Evolutionary conservation across 2,113 vertebrate species (phyloP).

Genomic region (Sander vitreus): DNA sequence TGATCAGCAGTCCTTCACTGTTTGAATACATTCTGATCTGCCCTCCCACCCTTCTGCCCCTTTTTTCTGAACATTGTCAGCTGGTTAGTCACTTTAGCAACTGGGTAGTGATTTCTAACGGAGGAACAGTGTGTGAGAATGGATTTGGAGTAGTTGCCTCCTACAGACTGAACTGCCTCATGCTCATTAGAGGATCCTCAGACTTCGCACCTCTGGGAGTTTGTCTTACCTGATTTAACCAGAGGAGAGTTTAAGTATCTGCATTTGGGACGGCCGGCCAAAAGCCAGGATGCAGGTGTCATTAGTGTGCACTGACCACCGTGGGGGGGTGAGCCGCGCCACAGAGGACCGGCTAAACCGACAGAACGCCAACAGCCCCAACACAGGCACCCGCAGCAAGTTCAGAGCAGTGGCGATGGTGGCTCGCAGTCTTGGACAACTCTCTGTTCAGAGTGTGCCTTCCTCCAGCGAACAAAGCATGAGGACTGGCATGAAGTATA

Average conservation of each 20-base stretch:
- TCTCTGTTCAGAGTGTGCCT: conserved; percentile 90
- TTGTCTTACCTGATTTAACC: conserved; percentile 4
- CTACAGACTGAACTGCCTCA: conserved; percentile 29
- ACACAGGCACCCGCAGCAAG: conserved; percentile 89
- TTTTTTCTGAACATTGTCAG: conserved; percentile 31
- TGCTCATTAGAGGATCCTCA: conserved; percentile 14
- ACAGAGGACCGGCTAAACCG: conserved; percentile 91
- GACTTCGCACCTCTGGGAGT: conserved; percentile 30
- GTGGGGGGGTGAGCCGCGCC: conserved; percentile 91
- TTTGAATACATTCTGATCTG: conserved; percentile 34
- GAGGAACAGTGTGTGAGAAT: conserved; percentile 29
- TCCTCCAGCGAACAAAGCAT: conserved; percentile 87
- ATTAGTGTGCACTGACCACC: conserved; percentile 94
- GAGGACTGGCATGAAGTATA: conserved; percentile 94
- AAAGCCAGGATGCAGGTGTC: conserved; percentile 93
- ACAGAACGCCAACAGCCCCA: conserved; percentile 92
- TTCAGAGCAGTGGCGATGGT: conserved; percentile 96
- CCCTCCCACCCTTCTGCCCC: not conserved
- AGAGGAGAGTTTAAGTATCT: conserved; percentile 24
- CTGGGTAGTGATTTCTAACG: conserved; percentile 49
- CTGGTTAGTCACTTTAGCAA: conserved; percentile 28
- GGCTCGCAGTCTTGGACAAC: conserved; percentile 94
- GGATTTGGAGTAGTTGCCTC: conserved; percentile 16
- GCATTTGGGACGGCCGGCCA: conserved; percentile 4
- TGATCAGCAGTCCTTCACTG: conserved; percentile 40